phyloP scores from a whole-genome alignment of 2,888 invertebrate genomes.

The Troides aeacus region DNA sequence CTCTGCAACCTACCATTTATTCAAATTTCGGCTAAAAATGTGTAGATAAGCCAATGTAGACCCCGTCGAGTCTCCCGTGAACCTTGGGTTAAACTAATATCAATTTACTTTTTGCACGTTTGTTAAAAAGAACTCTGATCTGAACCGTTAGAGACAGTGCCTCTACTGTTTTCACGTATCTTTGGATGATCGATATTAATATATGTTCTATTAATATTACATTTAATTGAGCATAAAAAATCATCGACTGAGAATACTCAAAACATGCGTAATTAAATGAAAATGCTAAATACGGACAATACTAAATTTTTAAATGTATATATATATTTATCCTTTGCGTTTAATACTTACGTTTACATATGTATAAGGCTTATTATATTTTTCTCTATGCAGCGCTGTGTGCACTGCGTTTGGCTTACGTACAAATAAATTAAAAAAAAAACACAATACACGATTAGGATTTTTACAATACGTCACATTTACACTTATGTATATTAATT shows the following conservation, averaged over 20 bases:
- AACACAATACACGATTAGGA: conserved; percentile 7
- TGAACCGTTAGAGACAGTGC: background rate
- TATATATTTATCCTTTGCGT: conserved; percentile 5
- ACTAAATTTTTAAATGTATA: background rate
- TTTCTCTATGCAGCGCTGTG: conserved; percentile 11
- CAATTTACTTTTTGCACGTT: too few species aligned
- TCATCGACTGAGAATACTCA: background rate
- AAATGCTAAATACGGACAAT: background rate
- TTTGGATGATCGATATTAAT: background rate
- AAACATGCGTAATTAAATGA: background rate
- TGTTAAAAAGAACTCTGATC: background rate
- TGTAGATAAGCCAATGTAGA: too few species aligned
- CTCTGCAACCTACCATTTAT: too few species aligned
- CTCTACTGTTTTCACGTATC: background rate
- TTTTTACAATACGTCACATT: conserved; percentile 6
- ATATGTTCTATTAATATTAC: background rate
- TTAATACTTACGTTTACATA: conserved; percentile 7
- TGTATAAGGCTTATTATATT: conserved; percentile 15
- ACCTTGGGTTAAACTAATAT: too few species aligned
- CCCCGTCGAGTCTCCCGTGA: too few species aligned
- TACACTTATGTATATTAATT: background rate
- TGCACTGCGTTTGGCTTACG: background rate
- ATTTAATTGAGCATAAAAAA: conserved; percentile 1
- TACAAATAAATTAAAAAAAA: conserved; percentile 8
- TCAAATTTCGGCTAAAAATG: too few species aligned